These are phyloP conservation scores for Pyrocephalus nanus DNA, from an alignment of 2,797 vertebrate genomes.

Conservation along the genomic window DNA sequence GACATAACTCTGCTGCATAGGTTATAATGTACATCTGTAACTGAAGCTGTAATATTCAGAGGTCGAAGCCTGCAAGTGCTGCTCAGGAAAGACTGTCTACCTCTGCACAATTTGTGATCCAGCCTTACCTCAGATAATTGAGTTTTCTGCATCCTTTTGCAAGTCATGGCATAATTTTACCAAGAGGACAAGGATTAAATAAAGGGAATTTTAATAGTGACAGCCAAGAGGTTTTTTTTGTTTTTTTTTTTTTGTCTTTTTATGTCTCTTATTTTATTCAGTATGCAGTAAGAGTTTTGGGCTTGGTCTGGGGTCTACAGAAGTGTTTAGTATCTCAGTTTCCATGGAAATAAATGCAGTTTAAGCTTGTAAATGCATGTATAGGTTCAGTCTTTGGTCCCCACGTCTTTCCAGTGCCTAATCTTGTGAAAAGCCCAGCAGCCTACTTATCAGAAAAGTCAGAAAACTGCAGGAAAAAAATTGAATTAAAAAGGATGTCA, in stretches of 20 bases:
- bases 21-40: not conserved
- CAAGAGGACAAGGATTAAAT: not conserved
- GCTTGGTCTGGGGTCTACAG: not conserved
- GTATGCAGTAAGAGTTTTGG: not conserved
- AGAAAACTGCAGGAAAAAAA: not conserved
- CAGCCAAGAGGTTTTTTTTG: not conserved
- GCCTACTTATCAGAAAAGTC: slow-evolving; percentile 1
- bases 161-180: not conserved
- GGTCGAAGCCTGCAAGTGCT: not conserved
- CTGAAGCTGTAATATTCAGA: not conserved
- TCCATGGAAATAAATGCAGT: not conserved
- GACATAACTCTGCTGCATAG: not conserved
- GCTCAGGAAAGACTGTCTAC: not conserved
- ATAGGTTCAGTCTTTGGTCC: not conserved
- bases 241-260: not conserved
- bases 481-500: slow-evolving; percentile 24
- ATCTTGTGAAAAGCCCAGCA: not conserved
- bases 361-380: not conserved
- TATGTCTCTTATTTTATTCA: not conserved
- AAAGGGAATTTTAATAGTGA: not conserved
- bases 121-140: not conserved
- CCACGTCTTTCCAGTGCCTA: not conserved
- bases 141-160: not conserved
- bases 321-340: not conserved
- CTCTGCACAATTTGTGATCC: not conserved